Base-by-base conservation (phyloP, 2,113 vertebrate genomes). In the Periophthalmus modestus region DNA sequence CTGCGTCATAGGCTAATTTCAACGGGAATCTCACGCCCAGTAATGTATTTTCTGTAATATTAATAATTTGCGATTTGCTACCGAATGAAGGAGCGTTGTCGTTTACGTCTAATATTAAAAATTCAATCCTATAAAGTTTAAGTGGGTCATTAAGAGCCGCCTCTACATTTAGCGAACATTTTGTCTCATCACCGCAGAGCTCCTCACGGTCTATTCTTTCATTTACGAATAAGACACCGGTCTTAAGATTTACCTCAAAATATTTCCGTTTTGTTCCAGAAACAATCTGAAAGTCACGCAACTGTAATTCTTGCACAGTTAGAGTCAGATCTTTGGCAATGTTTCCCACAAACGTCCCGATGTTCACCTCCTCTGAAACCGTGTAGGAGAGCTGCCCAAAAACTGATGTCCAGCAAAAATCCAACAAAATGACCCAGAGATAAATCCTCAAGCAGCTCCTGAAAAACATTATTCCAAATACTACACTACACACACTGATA, bases 191-290 rank as follows among this genome's bases (percentile, higher is more conserved):
- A 0, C 88, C 85, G 66, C 95, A 95, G 21, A 95, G 74, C 61
- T 84, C 68, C 28, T 95, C 94, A 1, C 94, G 83, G 79, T 95
- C 92, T 75, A 95, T 89, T 58, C 90, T 94, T 21, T 94, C 92
- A n/a, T 82, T 90, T 43, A 94, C 74, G 70, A 79, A 67, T 19
- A 96, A 67, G 48, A 88, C 67, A 23, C 94, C 94, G 0, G 91
- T 94, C 36, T 88, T 87, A 4, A 88, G 39, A 84, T 95, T 86
- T 7, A 91, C 92, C 23, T 89, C 79, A 16, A 95, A 89, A 80
- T 89, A 87, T 59, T 70, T 75, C 73, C 89, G 87, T 1, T 85
- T 92, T 55, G 88, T 65, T 68, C 91, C 89, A 47, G 91, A 90
- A 11, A 90, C 81, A 48, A 95, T 87, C 63, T 74, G 85, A 59